Base-by-base conservation (phyloP, 2,888 invertebrate species). In the Drosophila tripunctata region DNA sequence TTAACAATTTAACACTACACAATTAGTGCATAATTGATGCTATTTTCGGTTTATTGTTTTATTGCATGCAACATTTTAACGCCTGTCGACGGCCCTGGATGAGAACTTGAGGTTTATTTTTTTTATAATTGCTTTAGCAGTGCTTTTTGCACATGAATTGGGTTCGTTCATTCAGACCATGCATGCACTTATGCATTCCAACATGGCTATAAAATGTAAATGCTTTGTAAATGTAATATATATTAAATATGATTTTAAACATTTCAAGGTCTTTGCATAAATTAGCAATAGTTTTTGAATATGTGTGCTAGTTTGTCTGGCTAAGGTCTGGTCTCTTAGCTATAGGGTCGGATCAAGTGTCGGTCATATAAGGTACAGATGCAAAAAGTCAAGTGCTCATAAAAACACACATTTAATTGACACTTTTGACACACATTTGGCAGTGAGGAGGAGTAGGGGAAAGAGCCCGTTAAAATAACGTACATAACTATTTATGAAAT, bases 71-170 rank as follows among this genome's bases (percentile, higher is more conserved):
- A 78, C 64, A 74, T 71, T 48, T 48, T 51, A 21, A 64, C 43
- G 50, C 68, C 62, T 41, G 48, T 22, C 38, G 41, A 57, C n/a
- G 71, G 41, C 71, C 71, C 51, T 71, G 72, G 21, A 10, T 56
- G 40, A 57, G 63, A 69, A 66, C 66, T 64, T 61, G 52, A 76
- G 54, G 60, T 30, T 62, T 43, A 64, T 31, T 67, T 69, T n/a
- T n/a, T n/a, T n/a, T n/a, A n/a, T 83, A 83, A 83, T 83, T 66
- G 78, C 44, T 80, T 73, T 65, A 68, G 63, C 73, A 67, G 36
- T 17, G 24, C n/a, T n/a, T 24, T 36, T 67, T 71, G 83, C 78
- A 50, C 38, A 62, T 64, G 35, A 40, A 40, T 27, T 15, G 17
- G 27, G 27, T n/a, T n/a, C n/a, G 27, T 27, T 27, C 21, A 14